phyloP scores from a whole-genome alignment of 1,140 invertebrate species.

The Trachelipus rathkii region DNA sequence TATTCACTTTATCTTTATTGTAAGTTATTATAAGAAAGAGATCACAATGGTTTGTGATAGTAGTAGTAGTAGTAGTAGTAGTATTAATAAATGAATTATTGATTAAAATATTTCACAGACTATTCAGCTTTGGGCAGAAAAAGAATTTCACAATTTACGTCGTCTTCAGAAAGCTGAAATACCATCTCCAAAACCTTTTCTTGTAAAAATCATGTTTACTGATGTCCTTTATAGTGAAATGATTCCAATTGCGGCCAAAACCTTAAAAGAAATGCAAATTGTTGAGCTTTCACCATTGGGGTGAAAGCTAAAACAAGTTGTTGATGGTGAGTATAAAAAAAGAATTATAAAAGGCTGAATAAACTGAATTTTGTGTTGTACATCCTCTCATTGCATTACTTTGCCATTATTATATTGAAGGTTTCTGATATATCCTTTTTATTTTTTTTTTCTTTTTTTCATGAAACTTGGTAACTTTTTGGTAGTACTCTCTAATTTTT shows the following conservation, averaged over 20 bases:
- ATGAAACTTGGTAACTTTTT: not conserved
- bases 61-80: too few species aligned
- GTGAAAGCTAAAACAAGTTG: conserved; percentile 56
- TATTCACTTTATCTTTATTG: too few species aligned
- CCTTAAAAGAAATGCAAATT: conserved; percentile 71
- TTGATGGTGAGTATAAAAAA: conserved; percentile 50
- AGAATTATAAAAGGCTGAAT: not conserved
- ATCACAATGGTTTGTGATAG: too few species aligned
- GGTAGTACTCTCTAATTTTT: not conserved
- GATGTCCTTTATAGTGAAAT: conserved; percentile 82
- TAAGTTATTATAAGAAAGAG: too few species aligned
- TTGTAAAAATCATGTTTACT: conserved; percentile 74
- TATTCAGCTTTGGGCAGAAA: conserved; percentile 87
- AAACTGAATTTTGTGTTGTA: not conserved
- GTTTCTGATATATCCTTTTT: not conserved
- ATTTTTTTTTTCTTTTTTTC: not conserved
- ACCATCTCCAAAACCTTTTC: conserved; percentile 63
- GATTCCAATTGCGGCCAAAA: conserved; percentile 71
- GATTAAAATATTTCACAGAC: conserved; percentile 10
- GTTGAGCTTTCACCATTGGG: conserved; percentile 55
- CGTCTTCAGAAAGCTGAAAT: conserved; percentile 62
- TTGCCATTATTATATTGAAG: not conserved
- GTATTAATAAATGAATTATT: too few species aligned
- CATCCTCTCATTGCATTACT: not conserved
- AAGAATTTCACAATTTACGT: conserved; percentile 82